Conservation (phyloP, 2,888 invertebrate genomes). For the Diadromus collaris region DNA sequence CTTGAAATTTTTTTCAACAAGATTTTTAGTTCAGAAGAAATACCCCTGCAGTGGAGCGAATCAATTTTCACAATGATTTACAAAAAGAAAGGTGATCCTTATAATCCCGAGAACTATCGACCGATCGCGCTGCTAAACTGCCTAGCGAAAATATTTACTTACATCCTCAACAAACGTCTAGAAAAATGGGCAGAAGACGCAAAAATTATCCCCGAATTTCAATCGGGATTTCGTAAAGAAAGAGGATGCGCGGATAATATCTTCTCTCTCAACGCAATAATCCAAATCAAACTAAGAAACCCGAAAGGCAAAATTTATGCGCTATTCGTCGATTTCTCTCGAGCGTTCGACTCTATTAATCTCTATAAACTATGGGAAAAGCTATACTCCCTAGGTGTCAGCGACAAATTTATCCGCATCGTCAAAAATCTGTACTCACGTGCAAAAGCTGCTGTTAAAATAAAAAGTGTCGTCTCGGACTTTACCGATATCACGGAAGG, state of each 20-base stretch:
- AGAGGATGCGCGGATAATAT: conserved; percentile 51
- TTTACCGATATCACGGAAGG: conserved; percentile 40
- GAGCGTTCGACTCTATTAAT: conserved; percentile 52
- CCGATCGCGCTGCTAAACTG: conserved; percentile 62
- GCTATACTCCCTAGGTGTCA: conserved; percentile 36
- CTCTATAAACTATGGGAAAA: conserved; percentile 32
- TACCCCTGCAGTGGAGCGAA: background rate
- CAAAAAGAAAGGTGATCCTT: conserved; percentile 44
- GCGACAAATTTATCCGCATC: conserved; percentile 55
- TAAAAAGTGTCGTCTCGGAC: conserved; percentile 52
- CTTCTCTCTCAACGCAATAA: conserved; percentile 51
- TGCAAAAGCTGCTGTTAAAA: conserved; percentile 35
- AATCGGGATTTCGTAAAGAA: conserved; percentile 8
- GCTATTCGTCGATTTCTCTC: conserved; percentile 16
- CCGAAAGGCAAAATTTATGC: conserved; percentile 48
- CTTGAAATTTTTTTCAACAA: conserved; percentile 7
- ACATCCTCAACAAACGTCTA: conserved; percentile 51
- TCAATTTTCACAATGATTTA: conserved; percentile 18
- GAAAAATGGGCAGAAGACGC: conserved; percentile 51
- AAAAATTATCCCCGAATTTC: conserved; percentile 4
- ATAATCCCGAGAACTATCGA: conserved; percentile 60
- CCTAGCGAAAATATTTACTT: conserved; percentile 61
- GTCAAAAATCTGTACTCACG: conserved; percentile 44
- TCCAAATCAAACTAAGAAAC: conserved; percentile 43
- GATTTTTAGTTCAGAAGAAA: conserved; percentile 1